A percentile compares a stretch with the other conserved stretches of the same genome.
phyloP scores from a whole-genome alignment of 2,888 invertebrate species.

The Pycnomerus fuliginosus region DNA sequence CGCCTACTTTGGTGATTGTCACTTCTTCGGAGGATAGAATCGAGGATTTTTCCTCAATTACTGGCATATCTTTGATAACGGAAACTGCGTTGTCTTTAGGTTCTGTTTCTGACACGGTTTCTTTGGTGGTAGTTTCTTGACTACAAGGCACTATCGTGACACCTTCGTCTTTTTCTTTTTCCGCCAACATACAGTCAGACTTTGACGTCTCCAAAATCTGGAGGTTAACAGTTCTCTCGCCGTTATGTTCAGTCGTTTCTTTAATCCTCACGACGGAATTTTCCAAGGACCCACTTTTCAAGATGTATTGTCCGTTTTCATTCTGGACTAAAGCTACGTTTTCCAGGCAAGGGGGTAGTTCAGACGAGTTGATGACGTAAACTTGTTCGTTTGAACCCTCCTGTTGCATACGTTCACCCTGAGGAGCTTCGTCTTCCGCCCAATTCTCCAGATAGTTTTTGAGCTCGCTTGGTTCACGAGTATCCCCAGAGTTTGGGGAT shows the following conservation, averaged over 20 bases:
- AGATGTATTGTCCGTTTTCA: conserved; percentile 40
- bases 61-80: conserved; percentile 23
- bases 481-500: conserved; percentile 38
- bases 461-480: conserved; percentile 32
- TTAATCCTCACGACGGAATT: conserved; percentile 38
- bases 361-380: conserved; percentile 40
- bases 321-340: conserved; percentile 22
- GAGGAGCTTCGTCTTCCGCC: conserved; percentile 43
- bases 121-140: conserved; percentile 2
- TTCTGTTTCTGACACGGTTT: conserved; percentile 7
- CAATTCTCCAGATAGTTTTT: conserved; percentile 47
- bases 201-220: conserved; percentile 37
- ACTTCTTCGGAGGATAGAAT: conserved; percentile 1
- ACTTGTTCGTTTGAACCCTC: conserved; percentile 17
- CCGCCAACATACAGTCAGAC: conserved; percentile 35
- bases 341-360: conserved; percentile 38
- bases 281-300: conserved; percentile 39
- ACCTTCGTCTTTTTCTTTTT: not conserved
- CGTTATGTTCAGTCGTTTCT: conserved; percentile 35
- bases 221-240: conserved; percentile 33
- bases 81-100: conserved; percentile 14
- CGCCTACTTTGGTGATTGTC: not conserved
- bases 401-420: conserved; percentile 19
- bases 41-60: conserved; percentile 17
- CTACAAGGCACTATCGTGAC: not conserved